Evolutionary conservation across 2,113 vertebrate genomes (phyloP).

Genomic region (Anseranas semipalmata): DNA sequence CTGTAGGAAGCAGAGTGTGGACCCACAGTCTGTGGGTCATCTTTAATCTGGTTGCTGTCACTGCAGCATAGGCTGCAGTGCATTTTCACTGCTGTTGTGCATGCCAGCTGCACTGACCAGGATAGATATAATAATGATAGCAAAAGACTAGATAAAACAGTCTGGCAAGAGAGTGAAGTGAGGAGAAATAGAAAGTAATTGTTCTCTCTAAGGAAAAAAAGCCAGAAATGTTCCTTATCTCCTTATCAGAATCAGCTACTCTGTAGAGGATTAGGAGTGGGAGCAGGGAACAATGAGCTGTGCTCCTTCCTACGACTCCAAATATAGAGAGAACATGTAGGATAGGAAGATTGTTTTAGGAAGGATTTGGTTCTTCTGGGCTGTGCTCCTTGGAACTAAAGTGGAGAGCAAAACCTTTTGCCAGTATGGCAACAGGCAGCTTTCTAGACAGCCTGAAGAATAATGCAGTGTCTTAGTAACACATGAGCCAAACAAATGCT

Average conservation of each 20-base stretch:
- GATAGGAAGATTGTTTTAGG: conserved; percentile 3
- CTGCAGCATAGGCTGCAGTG: background rate
- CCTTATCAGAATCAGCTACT: background rate
- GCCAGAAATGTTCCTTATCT: background rate
- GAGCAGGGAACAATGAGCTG: background rate
- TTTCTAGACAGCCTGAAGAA: conserved; percentile 73
- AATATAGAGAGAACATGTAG: background rate
- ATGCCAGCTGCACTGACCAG: background rate
- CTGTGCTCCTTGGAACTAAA: background rate
- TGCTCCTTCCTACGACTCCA: background rate
- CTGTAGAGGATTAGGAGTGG: background rate
- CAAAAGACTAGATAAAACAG: background rate
- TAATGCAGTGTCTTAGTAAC: conserved; percentile 67
- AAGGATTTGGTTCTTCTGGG: conserved; percentile 38
- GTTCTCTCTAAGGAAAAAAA: background rate
- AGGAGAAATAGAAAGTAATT: background rate
- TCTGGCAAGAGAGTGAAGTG: background rate
- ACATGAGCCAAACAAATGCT: conserved; percentile 67
- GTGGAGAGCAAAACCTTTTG: conserved; percentile 54
- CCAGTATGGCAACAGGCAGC: conserved; percentile 60
- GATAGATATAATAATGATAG: background rate
- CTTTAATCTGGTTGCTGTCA: background rate
- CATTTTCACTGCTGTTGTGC: background rate
- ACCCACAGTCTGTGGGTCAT: background rate
- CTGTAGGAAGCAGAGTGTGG: background rate